A percentile compares a stretch with the other conserved stretches of the same genome.
Evolutionary conservation across 2,888 invertebrate species (phyloP).

Genomic region (Cheilosia impressa): DNA sequence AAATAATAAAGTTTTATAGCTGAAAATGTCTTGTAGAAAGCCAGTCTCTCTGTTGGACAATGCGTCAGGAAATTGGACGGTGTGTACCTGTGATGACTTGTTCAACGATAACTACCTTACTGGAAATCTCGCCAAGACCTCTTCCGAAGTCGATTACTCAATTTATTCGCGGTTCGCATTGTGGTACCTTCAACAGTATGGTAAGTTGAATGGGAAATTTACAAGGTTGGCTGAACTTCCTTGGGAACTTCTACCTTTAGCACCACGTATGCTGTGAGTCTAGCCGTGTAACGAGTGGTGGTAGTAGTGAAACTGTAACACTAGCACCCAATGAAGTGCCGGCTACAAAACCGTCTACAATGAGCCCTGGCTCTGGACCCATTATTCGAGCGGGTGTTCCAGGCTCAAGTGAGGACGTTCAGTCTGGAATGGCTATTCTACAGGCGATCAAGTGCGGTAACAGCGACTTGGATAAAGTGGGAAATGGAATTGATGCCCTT

Average conservation of each 20-base stretch:
- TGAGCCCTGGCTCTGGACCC: not conserved
- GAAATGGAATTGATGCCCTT: constrained; percentile 86
- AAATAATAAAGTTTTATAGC: not conserved
- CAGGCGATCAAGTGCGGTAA: constrained; percentile 84
- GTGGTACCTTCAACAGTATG: constrained; percentile 47
- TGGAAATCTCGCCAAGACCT: constrained; percentile 36
- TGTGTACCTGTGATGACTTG: constrained; percentile 65
- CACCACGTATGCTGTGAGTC: constrained; percentile 59
- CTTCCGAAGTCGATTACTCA: constrained; percentile 32
- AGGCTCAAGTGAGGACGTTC: not conserved
- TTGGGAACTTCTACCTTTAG: constrained; percentile 18
- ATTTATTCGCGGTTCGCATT: constrained; percentile 49
- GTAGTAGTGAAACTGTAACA: not conserved
- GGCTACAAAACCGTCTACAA: not conserved
- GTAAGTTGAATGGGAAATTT: constrained; percentile 17
- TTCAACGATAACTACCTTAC: constrained; percentile 35
- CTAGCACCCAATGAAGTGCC: not conserved
- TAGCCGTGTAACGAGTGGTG: not conserved
- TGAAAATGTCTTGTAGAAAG: constrained; percentile 4
- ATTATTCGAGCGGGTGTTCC: not conserved
- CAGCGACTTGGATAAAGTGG: constrained; percentile 85
- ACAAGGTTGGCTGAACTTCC: not conserved
- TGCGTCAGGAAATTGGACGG: constrained; percentile 3
- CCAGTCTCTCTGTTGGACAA: constrained; percentile 47
- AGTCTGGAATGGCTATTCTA: constrained; percentile 52